These are phyloP conservation scores for Macrophya alboannulata DNA, from an alignment of 2,888 invertebrate species.

Conservation along the genomic window DNA sequence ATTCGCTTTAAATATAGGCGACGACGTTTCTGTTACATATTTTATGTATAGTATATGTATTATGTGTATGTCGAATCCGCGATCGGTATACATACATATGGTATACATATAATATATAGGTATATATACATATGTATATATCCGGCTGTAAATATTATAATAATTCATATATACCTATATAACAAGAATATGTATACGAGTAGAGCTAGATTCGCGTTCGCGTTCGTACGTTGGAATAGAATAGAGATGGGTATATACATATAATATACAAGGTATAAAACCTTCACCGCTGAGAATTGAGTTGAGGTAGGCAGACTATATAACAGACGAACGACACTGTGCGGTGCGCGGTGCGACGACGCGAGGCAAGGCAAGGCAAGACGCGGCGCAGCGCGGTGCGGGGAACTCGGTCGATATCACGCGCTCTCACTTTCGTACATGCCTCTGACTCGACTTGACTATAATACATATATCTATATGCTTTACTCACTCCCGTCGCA, in stretches of 20 bases:
- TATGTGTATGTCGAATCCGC: not conserved
- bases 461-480: no score
- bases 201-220: not conserved
- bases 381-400: not conserved
- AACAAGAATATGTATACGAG: no score
- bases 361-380: not conserved
- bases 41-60: not conserved
- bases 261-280: no score
- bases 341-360: not conserved
- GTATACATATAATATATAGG: no score
- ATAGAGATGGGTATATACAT: not conserved
- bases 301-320: conserved; percentile 69
- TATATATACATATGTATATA: not conserved
- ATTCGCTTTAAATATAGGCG: not conserved
- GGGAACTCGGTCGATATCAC: conserved; percentile 68
- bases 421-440: conserved; percentile 72
- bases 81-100: not conserved
- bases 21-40: not conserved
- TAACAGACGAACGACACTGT: conserved; percentile 56
- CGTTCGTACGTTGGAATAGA: not conserved
- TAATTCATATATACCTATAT: no score
- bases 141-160: not conserved
- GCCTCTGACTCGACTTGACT: not conserved
- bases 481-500: not conserved
- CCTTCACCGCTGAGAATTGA: conserved; percentile 31